Evolutionary conservation across 2,888 invertebrate genomes (phyloP).

Genomic region (Philereme vetulata): DNA sequence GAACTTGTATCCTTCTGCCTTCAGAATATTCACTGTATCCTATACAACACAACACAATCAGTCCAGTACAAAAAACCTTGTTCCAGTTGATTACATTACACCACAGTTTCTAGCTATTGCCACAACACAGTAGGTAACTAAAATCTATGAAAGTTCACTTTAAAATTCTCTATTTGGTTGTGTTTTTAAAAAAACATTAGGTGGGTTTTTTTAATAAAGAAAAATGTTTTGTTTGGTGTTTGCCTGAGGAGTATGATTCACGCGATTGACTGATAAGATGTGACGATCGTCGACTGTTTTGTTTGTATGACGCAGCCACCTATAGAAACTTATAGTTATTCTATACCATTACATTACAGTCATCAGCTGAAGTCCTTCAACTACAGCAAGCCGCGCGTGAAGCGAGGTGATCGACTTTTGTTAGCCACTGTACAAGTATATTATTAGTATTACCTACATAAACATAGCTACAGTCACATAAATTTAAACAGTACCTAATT

Average conservation of each 20-base stretch:
- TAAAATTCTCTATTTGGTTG: neutral
- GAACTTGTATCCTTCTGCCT: conserved; percentile 96
- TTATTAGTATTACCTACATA: too few species aligned
- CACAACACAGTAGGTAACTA: neutral
- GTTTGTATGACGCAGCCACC: conserved; percentile 35
- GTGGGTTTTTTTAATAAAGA: conserved; percentile 4
- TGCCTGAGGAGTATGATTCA: conserved; percentile 48
- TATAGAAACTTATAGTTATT: conserved; percentile 15
- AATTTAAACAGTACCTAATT: neutral
- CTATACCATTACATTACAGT: conserved; percentile 22
- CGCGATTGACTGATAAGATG: conserved; percentile 50
- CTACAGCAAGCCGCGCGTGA: conserved; percentile 17
- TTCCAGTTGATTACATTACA: conserved; percentile 31
- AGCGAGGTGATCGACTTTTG: conserved; percentile 26
- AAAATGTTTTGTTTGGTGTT: conserved; percentile 43
- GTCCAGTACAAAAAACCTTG: conserved; percentile 13
- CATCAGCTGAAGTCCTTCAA: conserved; percentile 30
- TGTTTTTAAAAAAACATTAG: neutral
- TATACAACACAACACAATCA: conserved; percentile 58
- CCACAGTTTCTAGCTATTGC: conserved; percentile 17
- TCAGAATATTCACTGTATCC: conserved; percentile 97
- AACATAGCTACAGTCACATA: neutral
- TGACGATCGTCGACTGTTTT: conserved; percentile 35
- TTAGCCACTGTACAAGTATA: conserved; percentile 15
- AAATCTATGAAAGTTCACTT: neutral